Evolutionary conservation across 2,797 vertebrate species (phyloP).

Genomic region (Macropodus opercularis): DNA sequence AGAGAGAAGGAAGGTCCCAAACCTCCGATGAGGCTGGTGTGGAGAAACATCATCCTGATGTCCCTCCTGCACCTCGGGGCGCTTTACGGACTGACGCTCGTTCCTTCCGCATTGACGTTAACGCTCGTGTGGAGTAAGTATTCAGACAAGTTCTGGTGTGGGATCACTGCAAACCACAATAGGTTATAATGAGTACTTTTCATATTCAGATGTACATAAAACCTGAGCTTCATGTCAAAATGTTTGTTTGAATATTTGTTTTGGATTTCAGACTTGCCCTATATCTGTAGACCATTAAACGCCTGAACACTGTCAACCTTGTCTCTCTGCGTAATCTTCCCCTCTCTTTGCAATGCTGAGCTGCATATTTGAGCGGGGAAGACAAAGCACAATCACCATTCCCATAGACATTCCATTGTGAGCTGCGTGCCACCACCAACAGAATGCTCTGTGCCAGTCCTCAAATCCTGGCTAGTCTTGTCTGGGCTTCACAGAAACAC

Average conservation of each 20-base stretch:
- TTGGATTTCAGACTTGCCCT: conserved; percentile 16
- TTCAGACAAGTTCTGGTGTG: conserved; percentile 51
- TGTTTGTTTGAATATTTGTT: not conserved
- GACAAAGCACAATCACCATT: conserved; percentile 81
- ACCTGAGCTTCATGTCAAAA: conserved; percentile 6
- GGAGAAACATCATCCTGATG: conserved; percentile 95
- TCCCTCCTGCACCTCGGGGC: conserved; percentile 83
- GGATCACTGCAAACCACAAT: conserved; percentile 40
- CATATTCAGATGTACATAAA: not conserved
- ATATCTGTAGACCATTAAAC: conserved; percentile 46
- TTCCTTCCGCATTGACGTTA: conserved; percentile 80
- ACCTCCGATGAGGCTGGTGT: conserved; percentile 83
- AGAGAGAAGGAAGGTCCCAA: conserved; percentile 84
- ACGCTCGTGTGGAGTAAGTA: conserved; percentile 89
- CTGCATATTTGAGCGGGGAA: conserved; percentile 70
- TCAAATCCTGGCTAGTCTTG: conserved; percentile 65
- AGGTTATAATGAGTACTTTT: too few relatives aligned
- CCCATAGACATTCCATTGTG: conserved; percentile 79
- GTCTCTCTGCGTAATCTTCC: conserved; percentile 67
- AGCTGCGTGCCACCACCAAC: conserved; percentile 69
- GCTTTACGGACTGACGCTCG: conserved; percentile 78
- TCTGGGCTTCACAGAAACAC: conserved; percentile 69
- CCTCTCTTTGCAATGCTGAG: conserved; percentile 66
- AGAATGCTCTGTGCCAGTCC: conserved; percentile 70
- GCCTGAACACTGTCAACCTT: conserved; percentile 68